Conservation (phyloP, 2,113 vertebrate species). For the Pseudorasbora parva region DNA sequence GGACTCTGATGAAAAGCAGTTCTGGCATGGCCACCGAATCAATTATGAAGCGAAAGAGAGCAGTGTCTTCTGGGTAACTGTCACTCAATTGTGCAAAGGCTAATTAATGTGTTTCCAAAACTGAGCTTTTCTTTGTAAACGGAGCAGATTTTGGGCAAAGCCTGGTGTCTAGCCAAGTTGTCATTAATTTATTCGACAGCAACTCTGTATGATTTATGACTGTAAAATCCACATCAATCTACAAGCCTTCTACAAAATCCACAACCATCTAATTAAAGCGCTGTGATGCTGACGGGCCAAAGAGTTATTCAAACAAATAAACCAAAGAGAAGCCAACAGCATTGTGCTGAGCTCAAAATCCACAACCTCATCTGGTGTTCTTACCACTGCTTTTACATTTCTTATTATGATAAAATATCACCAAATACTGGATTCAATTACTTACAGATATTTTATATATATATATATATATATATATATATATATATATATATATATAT, state of each 20-base stretch:
- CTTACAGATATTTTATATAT: too few species aligned
- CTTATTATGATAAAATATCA: too few species aligned
- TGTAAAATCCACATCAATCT: conserved; percentile 15
- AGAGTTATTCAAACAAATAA: conserved; percentile 4
- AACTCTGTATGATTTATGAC: conserved; percentile 58
- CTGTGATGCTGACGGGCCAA: neutral
- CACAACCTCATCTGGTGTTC: too few species aligned
- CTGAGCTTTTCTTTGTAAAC: conserved; percentile 72
- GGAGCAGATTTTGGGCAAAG: conserved; percentile 75
- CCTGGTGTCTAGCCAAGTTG: conserved; percentile 74
- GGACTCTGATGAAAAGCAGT: conserved; percentile 65
- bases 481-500: too few species aligned
- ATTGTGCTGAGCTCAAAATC: neutral
- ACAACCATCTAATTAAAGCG: neutral
- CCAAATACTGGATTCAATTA: too few species aligned
- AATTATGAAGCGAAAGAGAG: conserved; percentile 74
- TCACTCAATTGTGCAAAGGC: conserved; percentile 76
- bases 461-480: too few species aligned
- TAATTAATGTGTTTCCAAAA: conserved; percentile 79
- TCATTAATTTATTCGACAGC: conserved; percentile 76
- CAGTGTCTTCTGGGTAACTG: conserved; percentile 78
- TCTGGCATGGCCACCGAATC: conserved; percentile 77
- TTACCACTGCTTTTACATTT: too few species aligned
- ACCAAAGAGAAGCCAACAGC: neutral
- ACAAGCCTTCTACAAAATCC: neutral